Evolutionary conservation across 1,140 invertebrate genomes (phyloP), one percentile per base, ranked within the genome.

Genomic region (Gonioctena quinquepunctata): DNA sequence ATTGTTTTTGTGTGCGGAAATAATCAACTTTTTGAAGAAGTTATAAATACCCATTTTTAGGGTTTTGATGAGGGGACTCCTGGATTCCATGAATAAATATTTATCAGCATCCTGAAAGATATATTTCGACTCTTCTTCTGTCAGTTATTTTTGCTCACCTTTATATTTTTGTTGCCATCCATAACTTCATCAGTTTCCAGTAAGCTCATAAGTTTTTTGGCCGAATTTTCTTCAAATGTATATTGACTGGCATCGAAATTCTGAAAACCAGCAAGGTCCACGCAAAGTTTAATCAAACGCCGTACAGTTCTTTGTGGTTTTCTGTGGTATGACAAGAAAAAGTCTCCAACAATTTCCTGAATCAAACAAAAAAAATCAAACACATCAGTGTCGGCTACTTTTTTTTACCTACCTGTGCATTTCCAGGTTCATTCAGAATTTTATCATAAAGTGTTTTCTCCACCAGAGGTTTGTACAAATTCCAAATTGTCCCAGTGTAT

Each of bases 261-360:
- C 57, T 66, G 63, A n/a, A 59, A 70, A 11, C 62, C 62, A 50
- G 28, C 21, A 19, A 70, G 22, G 21, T 70, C 69, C 3, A 70
- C 50, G 26, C 54, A 66, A 22, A 70, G 56, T 26, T 70, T 27
- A 49, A 70, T 56, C 26, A 70, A 59, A 4, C 16, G 21, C n/a
- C 27, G 18, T n/a, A 59, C 61, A 3, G n/a, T 62, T 13, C 2
- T 18, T 50, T 60, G 18, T 57, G 27, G 27, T 49, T 66, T 49
- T 7, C 3, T n/a, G 18, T 49, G 66, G 56, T 66, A 70, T 13
- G 13, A 16, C 11, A 66, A 26, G 7, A 70, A 11, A 4, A 70
- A 21, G 1, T 70, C 62, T 6, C 42, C 18, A 18, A 59, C 54
- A 19, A 70, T 57, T 8, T 48, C 57, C 69, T 70, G 60, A 1